Evolutionary conservation across 2,888 invertebrate species (phyloP), one percentile per base, ranked within the genome.

Genomic region (Cephus spinipes): DNA sequence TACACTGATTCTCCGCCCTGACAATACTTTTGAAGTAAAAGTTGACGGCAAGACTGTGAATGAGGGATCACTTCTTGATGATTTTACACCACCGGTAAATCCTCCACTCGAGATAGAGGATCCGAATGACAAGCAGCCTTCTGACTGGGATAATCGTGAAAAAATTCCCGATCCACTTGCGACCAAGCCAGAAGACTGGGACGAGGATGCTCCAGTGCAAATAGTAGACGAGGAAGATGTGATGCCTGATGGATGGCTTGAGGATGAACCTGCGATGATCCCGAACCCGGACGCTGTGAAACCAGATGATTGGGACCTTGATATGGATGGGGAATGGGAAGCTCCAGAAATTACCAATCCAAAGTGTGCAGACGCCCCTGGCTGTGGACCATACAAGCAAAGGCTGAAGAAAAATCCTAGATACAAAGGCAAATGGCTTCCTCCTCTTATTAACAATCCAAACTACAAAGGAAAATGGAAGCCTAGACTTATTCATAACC

Each of bases 281-380:
- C 95, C 97, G 1, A 99, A 99, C 92, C 96, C 97, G 0, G 94
- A 94, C 74, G 97, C 98, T 0, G 92, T 93, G 77, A 98, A 97
- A 92, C 99, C 99, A 0, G 94, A 94, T 0, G 99, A 99, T 92
- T 99, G 99, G 98, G 99, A 99, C 92, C 95, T 96, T 31, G 98
- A 99, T 83, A 99, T 99, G 96, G 99, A 99, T 92, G 99, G 99
- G 1, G 96, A 97, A 89, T 99, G 99, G 99, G 99, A 99, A 92
- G 95, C 99, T 6, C 98, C 99, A 0, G 93, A 97, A 77, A 94
- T 99, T 40, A 96, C 96, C 87, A 99, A 99, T 93, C 98, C 98
- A 0, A 93, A 93, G 4, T 99, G 99, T 89, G 94, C 93, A 83
- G 92, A 93, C 73, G 93, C 92, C 12, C 94, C 96, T 3, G 99